Evolutionary conservation across 2,888 invertebrate species (phyloP).

Genomic region (Catocala sponsa): DNA sequence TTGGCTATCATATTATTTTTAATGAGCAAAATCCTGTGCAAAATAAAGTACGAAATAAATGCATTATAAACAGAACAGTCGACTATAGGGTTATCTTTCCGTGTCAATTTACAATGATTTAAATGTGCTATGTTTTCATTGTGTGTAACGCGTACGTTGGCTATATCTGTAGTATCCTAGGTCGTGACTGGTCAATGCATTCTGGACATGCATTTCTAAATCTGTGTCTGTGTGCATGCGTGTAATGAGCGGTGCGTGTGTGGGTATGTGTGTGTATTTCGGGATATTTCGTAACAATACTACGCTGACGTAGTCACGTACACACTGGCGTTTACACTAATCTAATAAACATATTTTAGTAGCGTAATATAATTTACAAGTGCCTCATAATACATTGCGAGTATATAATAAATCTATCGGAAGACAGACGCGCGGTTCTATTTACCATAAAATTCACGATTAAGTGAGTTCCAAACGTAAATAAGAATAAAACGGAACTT

Average conservation of each 20-base stretch:
- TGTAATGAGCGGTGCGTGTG: slow-evolving; percentile 1
- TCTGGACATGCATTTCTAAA: slow-evolving; percentile 4
- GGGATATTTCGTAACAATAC: slow-evolving; percentile 34
- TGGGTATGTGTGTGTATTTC: slow-evolving; percentile 26
- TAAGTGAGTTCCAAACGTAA: neutral
- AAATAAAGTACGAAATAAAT: slow-evolving; percentile 5
- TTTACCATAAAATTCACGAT: too few species aligned
- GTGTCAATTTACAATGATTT: slow-evolving; percentile 21
- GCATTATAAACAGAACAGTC: slow-evolving; percentile 7
- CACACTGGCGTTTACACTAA: slow-evolving; percentile 9
- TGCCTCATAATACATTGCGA: neutral
- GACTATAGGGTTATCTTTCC: slow-evolving; percentile 13
- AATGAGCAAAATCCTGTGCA: neutral
- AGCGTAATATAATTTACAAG: neutral
- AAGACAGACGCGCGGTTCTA: too few species aligned
- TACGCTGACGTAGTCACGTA: slow-evolving; percentile 43
- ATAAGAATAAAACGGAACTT: neutral
- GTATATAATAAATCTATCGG: too few species aligned
- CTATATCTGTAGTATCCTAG: slow-evolving; percentile 8
- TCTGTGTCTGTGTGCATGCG: slow-evolving; percentile 4
- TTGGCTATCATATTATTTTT: too few species aligned
- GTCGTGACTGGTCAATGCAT: slow-evolving; percentile 13
- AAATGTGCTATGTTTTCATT: slow-evolving; percentile 22
- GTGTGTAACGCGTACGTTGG: slow-evolving; percentile 9
- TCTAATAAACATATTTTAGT: slow-evolving; percentile 9